Base-by-base conservation (phyloP, 2,888 invertebrate species). In the Pheosia gnoma region DNA sequence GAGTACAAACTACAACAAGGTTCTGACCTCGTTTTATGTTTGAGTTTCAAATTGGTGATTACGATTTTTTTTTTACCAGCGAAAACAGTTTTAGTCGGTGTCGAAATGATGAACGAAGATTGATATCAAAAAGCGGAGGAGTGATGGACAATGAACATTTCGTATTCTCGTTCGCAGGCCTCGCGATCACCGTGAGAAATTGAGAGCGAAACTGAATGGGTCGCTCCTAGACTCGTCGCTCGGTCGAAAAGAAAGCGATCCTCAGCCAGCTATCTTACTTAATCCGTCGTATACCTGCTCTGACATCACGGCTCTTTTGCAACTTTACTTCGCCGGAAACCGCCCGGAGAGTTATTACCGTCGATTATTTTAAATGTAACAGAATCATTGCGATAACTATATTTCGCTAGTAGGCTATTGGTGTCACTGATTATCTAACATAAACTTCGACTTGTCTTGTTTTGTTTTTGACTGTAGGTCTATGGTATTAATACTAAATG, bases 171-270 rank as follows among this genome's bases (percentile, higher is more conserved):
- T 79, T 76, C 71, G 63, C 72, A 76, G 68, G 71, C 69, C 66
- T 73, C 70, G 65, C 58, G 68, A 56, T 63, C 52, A 62, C 59
- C 67, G 75, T 77, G 74, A 75, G 72, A 86, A 83, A 82, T 84
- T 81, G 81, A 84, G 85, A 86, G 82, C 85, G 77, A 77, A 80
- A 72, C 77, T 78, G 81, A 83, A 57, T 57, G 45, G 57, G 74
- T 67, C 74, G 66, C 65, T 59, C 70, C 61, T 74, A 75, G 74
- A 73, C 70, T 63, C 72, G 70, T 60, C 69, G 79, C 55, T 79
- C 78, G 78, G 68, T 74, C 79, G 78, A 85, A 89, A 88, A 85
- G 89, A 90, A 89, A 89, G 88, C 85, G 85, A 89, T 83, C 78
- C 59, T 60, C 63, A 49, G 62, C 63, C 62, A 49, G 62, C 63